These are phyloP conservation scores for Liparis tanakae DNA, from an alignment of 2,797 vertebrate species.

Conservation along the genomic window DNA sequence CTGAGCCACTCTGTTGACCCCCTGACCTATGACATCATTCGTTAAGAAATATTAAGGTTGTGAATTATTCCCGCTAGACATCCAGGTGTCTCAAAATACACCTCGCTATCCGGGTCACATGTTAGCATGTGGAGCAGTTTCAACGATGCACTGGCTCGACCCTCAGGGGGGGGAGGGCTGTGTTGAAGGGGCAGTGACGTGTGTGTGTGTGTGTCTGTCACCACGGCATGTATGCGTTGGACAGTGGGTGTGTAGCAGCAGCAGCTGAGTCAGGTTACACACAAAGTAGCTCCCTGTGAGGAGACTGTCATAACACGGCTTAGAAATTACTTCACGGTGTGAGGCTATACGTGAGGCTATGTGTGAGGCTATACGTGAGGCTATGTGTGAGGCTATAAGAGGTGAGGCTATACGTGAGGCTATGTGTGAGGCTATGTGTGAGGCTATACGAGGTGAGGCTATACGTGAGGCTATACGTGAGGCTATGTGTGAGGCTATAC, in stretches of 20 bases:
- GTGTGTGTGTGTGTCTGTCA: conserved; percentile 38
- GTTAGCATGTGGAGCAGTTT: neutral
- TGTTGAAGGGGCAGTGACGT: conserved; percentile 16
- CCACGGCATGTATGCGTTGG: conserved; percentile 8
- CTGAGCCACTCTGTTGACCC: too few relatives aligned
- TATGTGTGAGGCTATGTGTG: neutral
- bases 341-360: neutral
- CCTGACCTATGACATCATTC: neutral
- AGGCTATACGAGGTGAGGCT: too few relatives aligned
- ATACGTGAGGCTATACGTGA: neutral
- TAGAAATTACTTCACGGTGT: too few relatives aligned
- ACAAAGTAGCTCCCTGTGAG: conserved; percentile 42
- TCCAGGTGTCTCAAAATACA: neutral
- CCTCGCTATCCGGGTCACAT: conserved; percentile 1
- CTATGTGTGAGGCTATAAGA: neutral
- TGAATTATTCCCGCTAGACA: neutral
- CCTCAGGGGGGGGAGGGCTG: neutral
- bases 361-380: neutral
- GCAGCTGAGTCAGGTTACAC: conserved; percentile 65
- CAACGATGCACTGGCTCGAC: conserved; percentile 9
- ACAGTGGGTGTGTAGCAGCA: conserved; percentile 19
- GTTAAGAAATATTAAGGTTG: neutral
- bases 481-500: neutral
- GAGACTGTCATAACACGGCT: conserved; percentile 28
- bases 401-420: neutral